Base-by-base conservation (phyloP, 30 jellyfish, hydroid and myxozoan genomes). In the Rhopilema esculentum region DNA sequence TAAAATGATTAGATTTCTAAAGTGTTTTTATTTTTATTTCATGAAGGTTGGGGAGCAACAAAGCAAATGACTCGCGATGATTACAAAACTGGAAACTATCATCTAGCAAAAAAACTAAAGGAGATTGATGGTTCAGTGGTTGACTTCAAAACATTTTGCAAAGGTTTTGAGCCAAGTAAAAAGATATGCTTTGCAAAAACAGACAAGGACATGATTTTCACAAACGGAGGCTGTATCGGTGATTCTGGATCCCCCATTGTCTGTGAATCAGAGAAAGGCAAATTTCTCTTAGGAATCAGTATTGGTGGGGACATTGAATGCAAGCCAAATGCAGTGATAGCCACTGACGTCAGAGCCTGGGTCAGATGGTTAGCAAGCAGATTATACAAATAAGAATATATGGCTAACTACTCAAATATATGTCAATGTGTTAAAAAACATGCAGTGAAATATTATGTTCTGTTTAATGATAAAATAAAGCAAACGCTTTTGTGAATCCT, bases 161-260 rank as follows among this genome's bases (percentile, higher is more conserved):
- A 30, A 23, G 40, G 29, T 26, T 27, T 73, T 28, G 51, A 73
- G 7, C 49, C 49, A 16, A 8, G 19, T 23, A 66, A 66, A 4
- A 73, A 73, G 27, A 7, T 73, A 9, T 73, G 84, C 33, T 18
- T 73, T 49, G 84, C 70, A 2, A 40, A 50, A 32, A 40, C 33
- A 1, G 68, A 66, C 22, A 0, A 66, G 49, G 40, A 32, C 1
- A 31, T n/a, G 24, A 27, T 28, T 4, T 73, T 7, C 40, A n/a
- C 26, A 28, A 73, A 73, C 40, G 84, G 84, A 31, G 84, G 70
- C 16, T 73, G 84, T 69, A 73, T 73, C 26, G 84, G 84, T 9
- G 84, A 73, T 31, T 73, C 84, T 30, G 84, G 84, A 23, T 73
- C 84, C 24, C 84, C 84, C 6, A 22, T 73, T 21, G 49, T 73